Base-by-base conservation (phyloP, 2,797 vertebrate genomes). In the Benthosema pterotum region DNA sequence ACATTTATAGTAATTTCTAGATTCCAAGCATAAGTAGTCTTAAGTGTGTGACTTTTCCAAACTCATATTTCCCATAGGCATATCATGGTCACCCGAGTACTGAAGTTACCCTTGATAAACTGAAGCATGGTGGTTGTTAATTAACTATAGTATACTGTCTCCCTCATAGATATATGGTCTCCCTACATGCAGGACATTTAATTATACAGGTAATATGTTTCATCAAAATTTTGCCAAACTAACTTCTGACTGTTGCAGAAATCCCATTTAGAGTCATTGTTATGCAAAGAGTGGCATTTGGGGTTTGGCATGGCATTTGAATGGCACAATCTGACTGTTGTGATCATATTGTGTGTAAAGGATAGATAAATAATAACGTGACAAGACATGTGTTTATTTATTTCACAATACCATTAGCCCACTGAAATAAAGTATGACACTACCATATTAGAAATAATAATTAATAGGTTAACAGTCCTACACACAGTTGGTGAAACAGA, bases 11-110 rank as follows among this genome's bases (percentile, higher is more conserved):
- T 60, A 52, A 53, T 50, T 60, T 67, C 53, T 45, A 60, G 32
- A 49, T 38, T 54, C 43, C 52, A 45, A 72, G 61, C 52, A 55
- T 47, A 11, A 14, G 62, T 60, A 71, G 61, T 65, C 68, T 18
- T 57, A 60, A 68, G 42, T 59, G 11, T 28, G 42, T 17, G 22
- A 47, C 57, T 18, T 38, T 38, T 46, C 66, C 60, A 71, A 28
- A 28, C 63, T 53, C 42, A 58, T 48, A 72, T 63, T 11, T 57
- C 17, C 22, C 19, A 32, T 8, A 48, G 1, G 42, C 59, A 65
- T n/a, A 42, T 25, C 50, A 60, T n/a, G n/a, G 46, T 52, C 38
- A 58, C n/a, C 19, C 69, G 51, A 46, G 22, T 43, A 12, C 55
- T 69, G n/a, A 60, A 48, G n/a, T 5, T 42, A 65, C 49, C 46